Evolutionary conservation across 2,888 invertebrate species (phyloP), one percentile per base, ranked within the genome.

Genomic region (Agonopterix alstromeriana): DNA sequence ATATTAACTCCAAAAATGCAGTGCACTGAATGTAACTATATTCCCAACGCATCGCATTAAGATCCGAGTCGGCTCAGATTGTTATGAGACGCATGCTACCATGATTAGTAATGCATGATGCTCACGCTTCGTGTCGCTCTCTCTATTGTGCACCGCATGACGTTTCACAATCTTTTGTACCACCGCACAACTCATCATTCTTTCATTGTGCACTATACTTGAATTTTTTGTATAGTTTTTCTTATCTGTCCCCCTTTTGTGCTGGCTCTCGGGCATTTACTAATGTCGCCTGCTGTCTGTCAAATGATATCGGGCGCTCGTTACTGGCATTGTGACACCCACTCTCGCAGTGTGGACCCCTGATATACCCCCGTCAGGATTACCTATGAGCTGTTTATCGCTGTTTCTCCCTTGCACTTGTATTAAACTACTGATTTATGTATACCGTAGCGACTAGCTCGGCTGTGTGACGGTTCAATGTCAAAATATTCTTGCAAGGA

Each of bases 291-390:
- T 27, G 27, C 27, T 70, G 78, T 76, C 77, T 78, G 77, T 77
- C 80, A 79, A 79, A 80, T 82, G 75, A 76, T 82, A 82, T 81
- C 82, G 67, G 69, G 56, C 56, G 61, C 77, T 84, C 82, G 83
- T 86, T 84, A 85, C 82, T 72, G 70, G 74, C 72, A 80, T 81
- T 83, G 84, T 81, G 71, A 77, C 80, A 73, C 83, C 82, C 77
- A 81, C 82, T 76, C 73, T 52, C 61, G 65, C 63, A 61, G 58
- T 51, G 64, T 62, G 52, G 56, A 56, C 60, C 63, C 63, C 71
- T 83, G 82, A 78, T 79, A 74, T 69, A 72, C 55, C 67, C 60
- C 71, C 69, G 77, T 71, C 78, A 71, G 74, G 73, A 77, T 78
- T 79, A 76, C 72, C 72, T 70, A 73, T 70, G 68, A 67, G 65